Conservation (phyloP, 2,888 invertebrate species). For the Diloba caeruleocephala region DNA sequence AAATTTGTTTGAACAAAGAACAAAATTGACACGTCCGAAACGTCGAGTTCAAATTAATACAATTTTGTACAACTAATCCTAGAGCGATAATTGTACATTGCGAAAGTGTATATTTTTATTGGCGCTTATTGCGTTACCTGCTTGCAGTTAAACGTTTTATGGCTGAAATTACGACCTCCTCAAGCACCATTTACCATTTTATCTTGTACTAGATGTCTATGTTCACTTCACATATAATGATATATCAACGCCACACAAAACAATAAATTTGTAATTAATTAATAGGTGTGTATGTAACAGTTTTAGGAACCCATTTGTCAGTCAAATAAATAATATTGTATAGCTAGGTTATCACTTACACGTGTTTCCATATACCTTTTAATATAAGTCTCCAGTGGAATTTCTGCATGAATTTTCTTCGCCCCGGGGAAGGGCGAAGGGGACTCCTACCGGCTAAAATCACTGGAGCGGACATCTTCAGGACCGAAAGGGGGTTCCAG, state of each 20-base stretch:
- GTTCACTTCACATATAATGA: slow-evolving; percentile 26
- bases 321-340: background rate
- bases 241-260: slow-evolving; percentile 40
- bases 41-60: background rate
- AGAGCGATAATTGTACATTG: slow-evolving; percentile 35
- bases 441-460: too few species aligned
- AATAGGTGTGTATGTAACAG: slow-evolving; percentile 10
- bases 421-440: too few species aligned
- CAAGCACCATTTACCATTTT: slow-evolving; percentile 58
- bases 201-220: slow-evolving; percentile 47
- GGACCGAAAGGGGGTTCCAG: too few species aligned
- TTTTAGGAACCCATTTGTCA: slow-evolving; percentile 17
- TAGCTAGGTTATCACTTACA: too few species aligned
- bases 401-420: too few species aligned
- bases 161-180: slow-evolving; percentile 56
- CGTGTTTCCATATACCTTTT: too few species aligned
- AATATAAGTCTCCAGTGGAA: too few species aligned
- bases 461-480: too few species aligned
- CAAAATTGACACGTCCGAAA: too few species aligned
- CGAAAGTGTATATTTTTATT: slow-evolving; percentile 31
- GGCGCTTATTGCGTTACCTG: slow-evolving; percentile 42
- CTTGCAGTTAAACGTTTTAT: slow-evolving; percentile 63
- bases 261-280: slow-evolving; percentile 47
- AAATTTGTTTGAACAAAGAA: too few species aligned
- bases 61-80: slow-evolving; percentile 42